Conservation (phyloP, 1,140 invertebrate species). For the Drosophila simulans region DNA sequence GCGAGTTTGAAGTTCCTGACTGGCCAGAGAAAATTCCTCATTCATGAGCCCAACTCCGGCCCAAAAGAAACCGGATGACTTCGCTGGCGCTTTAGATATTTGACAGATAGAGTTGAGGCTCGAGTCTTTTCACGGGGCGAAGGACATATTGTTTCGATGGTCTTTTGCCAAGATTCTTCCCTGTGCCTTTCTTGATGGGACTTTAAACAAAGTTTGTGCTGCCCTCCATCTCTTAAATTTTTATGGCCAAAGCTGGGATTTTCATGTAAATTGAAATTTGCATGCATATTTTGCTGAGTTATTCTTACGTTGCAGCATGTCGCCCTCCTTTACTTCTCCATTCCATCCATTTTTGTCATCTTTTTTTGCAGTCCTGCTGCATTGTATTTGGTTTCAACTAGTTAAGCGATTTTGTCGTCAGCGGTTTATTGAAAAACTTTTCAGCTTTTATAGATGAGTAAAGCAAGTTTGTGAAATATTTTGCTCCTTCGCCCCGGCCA, state of each 20-base stretch:
- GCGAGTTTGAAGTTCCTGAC: slow-evolving; percentile 5
- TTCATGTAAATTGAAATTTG: slow-evolving; percentile 68
- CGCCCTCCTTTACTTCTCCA: neutral
- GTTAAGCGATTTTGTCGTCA: slow-evolving; percentile 76
- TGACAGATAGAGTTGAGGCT: slow-evolving; percentile 40
- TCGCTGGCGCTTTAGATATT: slow-evolving; percentile 68
- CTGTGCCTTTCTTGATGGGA: slow-evolving; percentile 36
- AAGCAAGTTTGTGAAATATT: slow-evolving; percentile 32
- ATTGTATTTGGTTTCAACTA: slow-evolving; percentile 71
- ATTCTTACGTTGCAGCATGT: slow-evolving; percentile 37
- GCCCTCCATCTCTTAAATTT: slow-evolving; percentile 23
- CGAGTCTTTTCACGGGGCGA: neutral
- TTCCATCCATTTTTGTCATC: slow-evolving; percentile 18
- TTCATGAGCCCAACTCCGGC: slow-evolving; percentile 43
- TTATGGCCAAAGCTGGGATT: slow-evolving; percentile 22
- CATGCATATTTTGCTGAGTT: slow-evolving; percentile 73
- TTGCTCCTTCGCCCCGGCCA: neutral
- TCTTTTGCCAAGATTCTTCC: slow-evolving; percentile 18
- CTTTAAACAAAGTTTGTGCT: slow-evolving; percentile 42
- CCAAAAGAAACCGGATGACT: slow-evolving; percentile 17
- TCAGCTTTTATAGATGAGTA: slow-evolving; percentile 43
- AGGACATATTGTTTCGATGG: slow-evolving; percentile 54
- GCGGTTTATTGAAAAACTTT: slow-evolving; percentile 80
- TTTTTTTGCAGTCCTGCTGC: slow-evolving; percentile 17
- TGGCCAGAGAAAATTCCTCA: slow-evolving; percentile 52